A percentile compares a stretch with the other conserved stretches of the same genome.
phyloP scores from a whole-genome alignment of 2,113 vertebrate genomes.

The Pelusios castaneus region DNA sequence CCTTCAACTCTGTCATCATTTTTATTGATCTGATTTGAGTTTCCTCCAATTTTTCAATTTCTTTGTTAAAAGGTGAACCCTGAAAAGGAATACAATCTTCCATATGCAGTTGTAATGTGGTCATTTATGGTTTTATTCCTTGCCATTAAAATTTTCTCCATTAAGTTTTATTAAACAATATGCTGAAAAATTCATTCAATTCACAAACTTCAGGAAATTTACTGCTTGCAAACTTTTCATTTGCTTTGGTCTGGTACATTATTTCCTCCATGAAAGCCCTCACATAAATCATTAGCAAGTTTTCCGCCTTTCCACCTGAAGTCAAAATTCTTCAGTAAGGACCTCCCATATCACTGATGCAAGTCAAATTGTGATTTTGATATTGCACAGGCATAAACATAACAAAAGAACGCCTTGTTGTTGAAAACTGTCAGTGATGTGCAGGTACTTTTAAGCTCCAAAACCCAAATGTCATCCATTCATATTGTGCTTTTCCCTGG shows the following conservation, averaged over 20 bases:
- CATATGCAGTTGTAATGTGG: not conserved
- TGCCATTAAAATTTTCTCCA: not conserved
- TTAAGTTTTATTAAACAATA: conserved; percentile 1
- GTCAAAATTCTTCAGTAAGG: not conserved
- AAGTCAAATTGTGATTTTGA: not conserved
- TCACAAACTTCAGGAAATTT: not conserved
- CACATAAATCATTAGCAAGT: not conserved
- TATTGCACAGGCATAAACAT: conserved; percentile 32
- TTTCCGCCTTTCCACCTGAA: not conserved
- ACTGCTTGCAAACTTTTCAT: not conserved
- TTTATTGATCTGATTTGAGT: conserved; percentile 10
- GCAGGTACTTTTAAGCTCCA: conserved; percentile 18
- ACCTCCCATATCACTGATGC: not conserved
- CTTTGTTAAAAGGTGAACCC: not conserved
- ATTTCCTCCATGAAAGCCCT: not conserved
- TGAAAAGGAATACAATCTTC: not conserved
- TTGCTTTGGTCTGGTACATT: not conserved
- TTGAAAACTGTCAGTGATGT: conserved; percentile 37
- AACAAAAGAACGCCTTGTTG: conserved; percentile 26
- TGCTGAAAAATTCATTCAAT: not conserved
- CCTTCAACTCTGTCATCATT: not conserved
- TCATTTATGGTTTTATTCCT: conserved; percentile 20
- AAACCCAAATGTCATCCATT: not conserved
- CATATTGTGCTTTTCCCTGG: not conserved
- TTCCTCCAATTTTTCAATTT: conserved; percentile 14